Percentiles rank a stretch among this genome's conserved stretches.
Evolutionary conservation across 2,888 invertebrate species (phyloP).

Genomic region (Ectemnius lituratus): DNA sequence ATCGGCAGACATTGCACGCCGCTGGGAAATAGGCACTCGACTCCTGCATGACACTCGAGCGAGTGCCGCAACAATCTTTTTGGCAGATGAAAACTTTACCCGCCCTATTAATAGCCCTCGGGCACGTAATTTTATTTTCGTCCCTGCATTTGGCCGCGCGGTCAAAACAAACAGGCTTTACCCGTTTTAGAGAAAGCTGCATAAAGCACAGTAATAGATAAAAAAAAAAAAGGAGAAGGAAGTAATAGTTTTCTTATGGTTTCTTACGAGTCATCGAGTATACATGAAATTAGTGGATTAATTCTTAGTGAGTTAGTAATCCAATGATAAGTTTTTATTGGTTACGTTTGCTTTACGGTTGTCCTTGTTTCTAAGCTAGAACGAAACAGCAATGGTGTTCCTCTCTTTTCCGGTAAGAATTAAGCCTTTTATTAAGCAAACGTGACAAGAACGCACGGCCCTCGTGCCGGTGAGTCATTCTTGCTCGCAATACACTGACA

Average conservation of each 20-base stretch:
- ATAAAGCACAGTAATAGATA: too few relatives aligned
- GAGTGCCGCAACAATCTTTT: slow-evolving; percentile 23
- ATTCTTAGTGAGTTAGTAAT: too few relatives aligned
- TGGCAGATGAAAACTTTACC: slow-evolving; percentile 35
- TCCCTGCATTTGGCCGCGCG: slow-evolving; percentile 36
- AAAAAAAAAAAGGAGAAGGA: too few relatives aligned
- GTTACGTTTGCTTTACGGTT: too few relatives aligned
- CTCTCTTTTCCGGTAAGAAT: slow-evolving; percentile 15
- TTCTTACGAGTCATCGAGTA: too few relatives aligned
- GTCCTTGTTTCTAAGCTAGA: background rate
- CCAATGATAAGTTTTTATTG: too few relatives aligned
- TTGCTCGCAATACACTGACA: background rate
- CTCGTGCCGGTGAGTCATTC: slow-evolving; percentile 14
- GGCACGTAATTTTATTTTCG: slow-evolving; percentile 43
- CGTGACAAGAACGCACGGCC: slow-evolving; percentile 8
- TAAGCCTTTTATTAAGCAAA: slow-evolving; percentile 23
- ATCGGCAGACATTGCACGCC: background rate
- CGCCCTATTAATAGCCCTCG: slow-evolving; percentile 38
- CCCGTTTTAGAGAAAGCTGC: background rate
- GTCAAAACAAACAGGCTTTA: slow-evolving; percentile 27
- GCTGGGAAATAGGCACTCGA: background rate
- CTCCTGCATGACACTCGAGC: background rate
- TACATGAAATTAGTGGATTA: too few relatives aligned
- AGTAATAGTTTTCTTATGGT: too few relatives aligned
- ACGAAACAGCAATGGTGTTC: background rate